Conservation (phyloP, 2,797 vertebrate species). For the Echiichthys vipera region DNA sequence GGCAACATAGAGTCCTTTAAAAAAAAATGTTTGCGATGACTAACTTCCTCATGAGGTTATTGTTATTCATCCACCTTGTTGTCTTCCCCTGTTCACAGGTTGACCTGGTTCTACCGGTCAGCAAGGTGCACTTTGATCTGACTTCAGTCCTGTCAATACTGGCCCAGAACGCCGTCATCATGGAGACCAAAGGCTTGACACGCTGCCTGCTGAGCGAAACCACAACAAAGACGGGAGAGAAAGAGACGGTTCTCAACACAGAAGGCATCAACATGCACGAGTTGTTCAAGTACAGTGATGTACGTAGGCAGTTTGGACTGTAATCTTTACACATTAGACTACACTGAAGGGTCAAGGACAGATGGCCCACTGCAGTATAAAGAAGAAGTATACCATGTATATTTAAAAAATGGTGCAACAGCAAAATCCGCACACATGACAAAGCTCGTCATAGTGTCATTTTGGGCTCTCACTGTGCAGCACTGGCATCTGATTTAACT, state of each 20-base stretch:
- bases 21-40: too few relatives aligned
- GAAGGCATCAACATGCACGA: slow-evolving; percentile 96
- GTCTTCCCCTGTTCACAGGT: slow-evolving; percentile 77
- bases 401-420: not conserved
- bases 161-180: slow-evolving; percentile 86
- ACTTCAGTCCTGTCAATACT: slow-evolving; percentile 87
- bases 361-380: too few relatives aligned
- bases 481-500: not conserved
- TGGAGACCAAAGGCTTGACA: slow-evolving; percentile 91
- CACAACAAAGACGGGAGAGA: slow-evolving; percentile 80
- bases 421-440: not conserved
- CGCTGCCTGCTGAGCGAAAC: slow-evolving; percentile 91
- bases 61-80: not conserved
- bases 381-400: not conserved
- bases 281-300: slow-evolving; percentile 90
- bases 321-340: not conserved
- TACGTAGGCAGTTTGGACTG: slow-evolving; percentile 55
- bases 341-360: not conserved
- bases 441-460: too few relatives aligned
- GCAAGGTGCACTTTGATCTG: slow-evolving; percentile 92
- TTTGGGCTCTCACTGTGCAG: not conserved
- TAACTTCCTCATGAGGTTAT: too few relatives aligned
- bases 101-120: slow-evolving; percentile 87
- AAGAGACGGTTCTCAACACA: slow-evolving; percentile 87
- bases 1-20: too few relatives aligned